Evolutionary conservation across 2,113 vertebrate species (phyloP).

Genomic region (Meleagris gallopavo): DNA sequence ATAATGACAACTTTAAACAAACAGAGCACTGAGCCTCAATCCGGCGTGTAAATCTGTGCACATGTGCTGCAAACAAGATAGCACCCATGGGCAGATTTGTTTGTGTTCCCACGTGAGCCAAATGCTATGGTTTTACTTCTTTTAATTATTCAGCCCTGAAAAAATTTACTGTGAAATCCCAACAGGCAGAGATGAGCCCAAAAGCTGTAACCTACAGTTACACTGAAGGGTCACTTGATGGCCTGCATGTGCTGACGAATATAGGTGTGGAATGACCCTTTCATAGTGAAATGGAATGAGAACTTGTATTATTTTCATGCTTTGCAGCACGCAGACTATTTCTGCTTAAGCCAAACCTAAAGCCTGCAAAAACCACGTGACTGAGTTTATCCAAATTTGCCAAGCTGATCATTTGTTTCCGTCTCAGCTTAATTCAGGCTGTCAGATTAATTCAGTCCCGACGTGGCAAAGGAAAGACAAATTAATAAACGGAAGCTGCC

Average conservation of each 20-base stretch:
- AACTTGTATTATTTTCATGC: neutral
- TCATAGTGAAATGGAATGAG: neutral
- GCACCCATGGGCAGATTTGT: constrained; percentile 60
- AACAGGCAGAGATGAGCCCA: constrained; percentile 53
- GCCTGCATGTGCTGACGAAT: constrained; percentile 17
- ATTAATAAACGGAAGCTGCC: neutral
- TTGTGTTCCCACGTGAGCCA: constrained; percentile 53
- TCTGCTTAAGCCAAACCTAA: neutral
- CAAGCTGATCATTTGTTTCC: neutral
- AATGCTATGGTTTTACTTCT: constrained; percentile 36
- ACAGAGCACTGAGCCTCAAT: constrained; percentile 51
- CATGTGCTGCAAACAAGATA: constrained; percentile 72
- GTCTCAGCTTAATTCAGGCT: constrained; percentile 14
- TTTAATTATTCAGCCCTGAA: constrained; percentile 59
- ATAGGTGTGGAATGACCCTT: neutral
- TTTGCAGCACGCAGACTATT: constrained; percentile 9
- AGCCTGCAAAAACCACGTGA: neutral
- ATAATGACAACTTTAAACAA: constrained; percentile 38
- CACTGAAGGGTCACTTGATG: constrained; percentile 59
- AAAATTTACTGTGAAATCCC: constrained; percentile 62
- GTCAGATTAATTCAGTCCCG: constrained; percentile 7
- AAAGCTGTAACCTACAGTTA: constrained; percentile 46
- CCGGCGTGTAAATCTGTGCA: constrained; percentile 67
- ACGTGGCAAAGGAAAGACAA: neutral
- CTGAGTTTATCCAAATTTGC: constrained; percentile 24